Evolutionary conservation across 2,113 vertebrate genomes (phyloP).

Genomic region (Bostrychus sinensis): DNA sequence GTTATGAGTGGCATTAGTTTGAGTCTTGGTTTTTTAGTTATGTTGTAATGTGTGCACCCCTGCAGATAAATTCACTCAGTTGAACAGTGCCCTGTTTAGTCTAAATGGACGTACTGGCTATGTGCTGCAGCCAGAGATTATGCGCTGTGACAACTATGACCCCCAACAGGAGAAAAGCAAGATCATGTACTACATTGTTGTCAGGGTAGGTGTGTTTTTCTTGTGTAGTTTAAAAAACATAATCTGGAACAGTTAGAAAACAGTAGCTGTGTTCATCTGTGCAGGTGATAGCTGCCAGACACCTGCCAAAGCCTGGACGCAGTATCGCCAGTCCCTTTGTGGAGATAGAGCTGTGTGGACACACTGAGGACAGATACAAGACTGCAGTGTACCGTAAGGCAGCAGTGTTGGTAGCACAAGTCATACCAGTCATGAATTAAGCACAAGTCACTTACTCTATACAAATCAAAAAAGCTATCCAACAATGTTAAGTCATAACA

Average conservation of each 20-base stretch:
- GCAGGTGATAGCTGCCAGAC: constrained; percentile 93
- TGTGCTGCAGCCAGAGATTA: constrained; percentile 92
- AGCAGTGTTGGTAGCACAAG: background rate
- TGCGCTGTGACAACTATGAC: constrained; percentile 88
- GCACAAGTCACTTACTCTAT: background rate
- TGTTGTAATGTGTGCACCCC: constrained; percentile 1
- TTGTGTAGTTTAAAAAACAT: background rate
- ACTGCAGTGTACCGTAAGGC: constrained; percentile 83
- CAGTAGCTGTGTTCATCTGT: background rate
- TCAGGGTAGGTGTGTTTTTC: constrained; percentile 65
- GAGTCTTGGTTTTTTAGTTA: background rate
- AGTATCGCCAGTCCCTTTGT: constrained; percentile 95
- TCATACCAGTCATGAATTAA: background rate
- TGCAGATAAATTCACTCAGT: constrained; percentile 92
- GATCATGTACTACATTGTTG: constrained; percentile 78
- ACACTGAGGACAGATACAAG: constrained; percentile 92
- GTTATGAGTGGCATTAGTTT: background rate
- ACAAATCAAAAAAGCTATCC: background rate
- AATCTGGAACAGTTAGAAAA: background rate
- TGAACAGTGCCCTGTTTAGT: constrained; percentile 92
- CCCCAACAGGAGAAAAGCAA: constrained; percentile 82
- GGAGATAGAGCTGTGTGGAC: constrained; percentile 93
- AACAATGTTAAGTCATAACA: background rate
- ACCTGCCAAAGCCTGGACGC: constrained; percentile 90
- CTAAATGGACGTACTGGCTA: constrained; percentile 90